Evolutionary conservation across 2,888 invertebrate genomes (phyloP), one percentile per base, ranked within the genome.

Genomic region (Drosophila suboccidentalis): DNA sequence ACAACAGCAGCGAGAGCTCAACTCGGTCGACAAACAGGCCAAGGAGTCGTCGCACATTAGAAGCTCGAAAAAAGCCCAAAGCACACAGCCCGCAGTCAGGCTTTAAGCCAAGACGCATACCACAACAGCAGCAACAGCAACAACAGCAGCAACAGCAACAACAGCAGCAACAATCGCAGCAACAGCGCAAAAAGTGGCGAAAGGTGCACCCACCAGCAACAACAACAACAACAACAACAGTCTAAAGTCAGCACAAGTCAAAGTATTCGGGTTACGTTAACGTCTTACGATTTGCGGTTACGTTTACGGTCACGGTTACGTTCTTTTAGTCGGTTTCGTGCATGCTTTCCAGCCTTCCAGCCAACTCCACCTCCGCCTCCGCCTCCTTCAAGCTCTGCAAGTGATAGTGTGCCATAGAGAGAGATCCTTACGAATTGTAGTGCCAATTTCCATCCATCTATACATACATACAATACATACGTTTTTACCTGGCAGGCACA

Each of bases 201-300:
- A 89, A 84, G 84, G 84, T 84, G 84, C 84, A 84, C 87, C 86
- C 85, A 85, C 90, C 88, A 89, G 50, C 75, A 78, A 22, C 65
- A 71, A 38, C 62, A 62, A 50, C 64, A 74, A 34, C 34, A 34
- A 11, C 34, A 34, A 5, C 79, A 65, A 26, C 69, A 55, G 17
- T 19, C 32, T 49, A 34, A 32, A 49, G 32, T 59, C 58, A 75
- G 44, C 61, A 51, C 26, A 51, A 59, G 47, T 55, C 39, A 49
- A 47, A 34, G 46, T 43, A 17, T n/a, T 17, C 29, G 22, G 73
- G 53, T 57, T 47, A 58, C 70, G 69, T 51, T 61, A 34, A 44
- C 22, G 32, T 41, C 17, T 38, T 11, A 8, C 36, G 53, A 15
- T 32, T 39, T 6, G 13, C 39, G 50, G 3, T 19, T 17, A 19